A percentile compares a stretch with the other conserved stretches of the same genome.
phyloP scores from a whole-genome alignment of 2,888 invertebrate genomes.

The Plagiodera versicolora region DNA sequence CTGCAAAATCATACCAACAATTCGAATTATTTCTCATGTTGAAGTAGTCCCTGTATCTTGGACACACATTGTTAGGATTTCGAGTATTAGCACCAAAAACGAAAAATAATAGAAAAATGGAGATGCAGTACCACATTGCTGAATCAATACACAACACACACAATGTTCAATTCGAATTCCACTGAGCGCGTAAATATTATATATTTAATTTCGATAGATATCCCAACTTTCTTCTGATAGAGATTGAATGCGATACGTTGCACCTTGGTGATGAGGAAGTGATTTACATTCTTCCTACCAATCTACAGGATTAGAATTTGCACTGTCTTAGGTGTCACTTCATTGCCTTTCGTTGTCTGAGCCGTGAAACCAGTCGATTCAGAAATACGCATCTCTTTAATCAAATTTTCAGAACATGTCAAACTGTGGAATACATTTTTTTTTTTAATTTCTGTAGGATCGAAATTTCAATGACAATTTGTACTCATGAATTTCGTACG shows the following conservation, averaged over 20 bases:
- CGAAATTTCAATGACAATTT: too few relatives aligned
- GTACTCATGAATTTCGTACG: too few relatives aligned
- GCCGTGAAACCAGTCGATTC: too few relatives aligned
- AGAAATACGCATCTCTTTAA: too few relatives aligned
- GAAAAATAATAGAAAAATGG: background rate
- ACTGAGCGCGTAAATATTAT: background rate
- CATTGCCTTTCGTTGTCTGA: too few relatives aligned
- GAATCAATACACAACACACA: background rate
- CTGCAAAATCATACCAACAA: conserved; percentile 51
- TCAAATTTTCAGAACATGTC: too few relatives aligned
- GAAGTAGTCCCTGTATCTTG: conserved; percentile 47
- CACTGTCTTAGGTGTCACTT: too few relatives aligned
- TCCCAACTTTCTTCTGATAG: background rate
- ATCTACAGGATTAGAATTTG: too few relatives aligned
- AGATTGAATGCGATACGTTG: background rate
- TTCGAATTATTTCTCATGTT: conserved; percentile 46
- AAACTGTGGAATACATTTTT: too few relatives aligned
- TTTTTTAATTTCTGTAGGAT: too few relatives aligned
- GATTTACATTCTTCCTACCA: too few relatives aligned
- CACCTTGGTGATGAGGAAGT: background rate
- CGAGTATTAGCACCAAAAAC: background rate
- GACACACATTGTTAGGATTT: conserved; percentile 48
- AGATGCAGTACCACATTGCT: background rate
- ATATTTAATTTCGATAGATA: background rate
- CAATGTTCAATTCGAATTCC: background rate